Conservation (phyloP, 2,888 invertebrate genomes). For the Pecten maximus region DNA sequence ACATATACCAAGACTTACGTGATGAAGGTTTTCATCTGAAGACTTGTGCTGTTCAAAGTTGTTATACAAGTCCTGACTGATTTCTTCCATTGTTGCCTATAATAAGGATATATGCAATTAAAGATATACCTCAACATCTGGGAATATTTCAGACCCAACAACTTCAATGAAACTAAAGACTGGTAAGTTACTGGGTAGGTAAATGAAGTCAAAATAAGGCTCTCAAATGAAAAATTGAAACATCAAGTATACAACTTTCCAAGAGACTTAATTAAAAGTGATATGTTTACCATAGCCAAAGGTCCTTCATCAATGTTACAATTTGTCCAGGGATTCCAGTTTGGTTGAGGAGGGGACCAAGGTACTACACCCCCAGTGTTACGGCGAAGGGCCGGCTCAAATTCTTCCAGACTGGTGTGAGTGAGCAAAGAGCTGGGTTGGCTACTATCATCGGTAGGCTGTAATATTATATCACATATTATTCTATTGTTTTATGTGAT, state of each 20-base stretch:
- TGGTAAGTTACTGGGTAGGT: too few relatives aligned
- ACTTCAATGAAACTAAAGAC: not conserved
- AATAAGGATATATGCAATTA: constrained; percentile 55
- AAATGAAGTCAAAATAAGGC: too few relatives aligned
- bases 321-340: constrained; percentile 99
- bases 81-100: constrained; percentile 84
- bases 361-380: constrained; percentile 90
- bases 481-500: not conserved
- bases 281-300: constrained; percentile 82
- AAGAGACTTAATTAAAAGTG: not conserved
- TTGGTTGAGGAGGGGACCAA: constrained; percentile 97
- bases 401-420: constrained; percentile 86
- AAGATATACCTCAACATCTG: constrained; percentile 15
- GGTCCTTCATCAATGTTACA: constrained; percentile 97
- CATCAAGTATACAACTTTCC: not conserved
- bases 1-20: constrained; percentile 64
- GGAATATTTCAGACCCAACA: not conserved
- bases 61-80: constrained; percentile 89
- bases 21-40: constrained; percentile 85
- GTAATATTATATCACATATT: not conserved
- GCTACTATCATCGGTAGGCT: constrained; percentile 51
- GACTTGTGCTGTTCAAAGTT: constrained; percentile 87
- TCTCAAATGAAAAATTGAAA: not conserved
- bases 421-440: constrained; percentile 85
- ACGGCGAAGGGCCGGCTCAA: constrained; percentile 86